Percentiles rank a stretch among this genome's conserved stretches.
phyloP scores from a whole-genome alignment of 2,797 vertebrate species.

The Aulostomus chinensis region DNA sequence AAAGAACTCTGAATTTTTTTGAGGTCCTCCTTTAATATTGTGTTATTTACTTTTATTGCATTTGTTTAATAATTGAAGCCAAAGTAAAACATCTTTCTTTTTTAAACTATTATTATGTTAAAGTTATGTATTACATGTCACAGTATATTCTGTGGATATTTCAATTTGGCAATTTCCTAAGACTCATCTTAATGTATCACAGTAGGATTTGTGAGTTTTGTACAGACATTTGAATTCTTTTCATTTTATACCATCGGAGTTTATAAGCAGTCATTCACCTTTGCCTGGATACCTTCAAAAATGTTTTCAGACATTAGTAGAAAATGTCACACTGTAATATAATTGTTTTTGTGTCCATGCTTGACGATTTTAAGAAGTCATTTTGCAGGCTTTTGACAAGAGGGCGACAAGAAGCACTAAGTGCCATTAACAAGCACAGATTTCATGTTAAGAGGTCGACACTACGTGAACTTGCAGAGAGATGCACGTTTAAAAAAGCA shows the following conservation, averaged over 20 bases:
- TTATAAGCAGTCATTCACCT: conserved; percentile 8
- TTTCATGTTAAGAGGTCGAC: conserved; percentile 26
- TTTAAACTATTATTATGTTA: too few species aligned
- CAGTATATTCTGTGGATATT: not conserved
- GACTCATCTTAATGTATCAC: conserved; percentile 2
- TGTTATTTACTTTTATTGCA: conserved; percentile 43
- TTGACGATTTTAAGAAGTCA: conserved; percentile 16
- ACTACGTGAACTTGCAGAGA: conserved; percentile 31
- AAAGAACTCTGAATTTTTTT: too few species aligned
- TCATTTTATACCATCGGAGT: conserved; percentile 4
- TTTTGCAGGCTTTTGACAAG: conserved; percentile 24
- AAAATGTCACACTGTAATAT: conserved; percentile 11
- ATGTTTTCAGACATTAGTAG: not conserved
- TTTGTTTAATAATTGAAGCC: conserved; percentile 59
- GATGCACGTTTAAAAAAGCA: conserved; percentile 25
- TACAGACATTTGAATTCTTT: conserved; percentile 8
- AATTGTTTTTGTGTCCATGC: conserved; percentile 4
- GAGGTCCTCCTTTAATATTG: too few species aligned
- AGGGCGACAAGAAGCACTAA: conserved; percentile 33
- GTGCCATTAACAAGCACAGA: conserved; percentile 48
- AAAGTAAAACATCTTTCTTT: conserved; percentile 61
- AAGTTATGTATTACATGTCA: conserved; percentile 26
- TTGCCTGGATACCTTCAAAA: too few species aligned
- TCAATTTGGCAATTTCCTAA: conserved; percentile 8
- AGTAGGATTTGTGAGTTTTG: conserved; percentile 9